phyloP scores from a whole-genome alignment of 2,113 vertebrate genomes.

The Otus sunia region DNA sequence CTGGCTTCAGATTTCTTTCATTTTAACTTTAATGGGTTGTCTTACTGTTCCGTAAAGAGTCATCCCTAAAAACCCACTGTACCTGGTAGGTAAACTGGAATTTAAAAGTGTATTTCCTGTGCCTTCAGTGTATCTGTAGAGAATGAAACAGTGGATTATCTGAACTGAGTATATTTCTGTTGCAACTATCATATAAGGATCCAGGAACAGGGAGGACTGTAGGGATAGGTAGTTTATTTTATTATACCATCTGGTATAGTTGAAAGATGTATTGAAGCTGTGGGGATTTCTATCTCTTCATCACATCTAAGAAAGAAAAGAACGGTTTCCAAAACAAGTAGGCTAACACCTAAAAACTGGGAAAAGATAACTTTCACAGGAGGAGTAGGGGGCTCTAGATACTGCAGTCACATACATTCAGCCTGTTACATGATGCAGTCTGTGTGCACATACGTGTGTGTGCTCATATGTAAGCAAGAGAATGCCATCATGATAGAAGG shows the following conservation, averaged over 20 bases:
- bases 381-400: background rate
- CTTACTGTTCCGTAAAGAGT: background rate
- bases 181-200: background rate
- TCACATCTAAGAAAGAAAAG: background rate
- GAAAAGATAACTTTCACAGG: background rate
- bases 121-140: background rate
- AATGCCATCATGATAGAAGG: background rate
- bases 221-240: background rate
- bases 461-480: too few species aligned
- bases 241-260: background rate
- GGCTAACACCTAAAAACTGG: background rate
- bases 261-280: background rate
- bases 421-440: fast-evolving
- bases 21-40: background rate
- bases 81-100: background rate
- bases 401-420: background rate
- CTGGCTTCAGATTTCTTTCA: background rate
- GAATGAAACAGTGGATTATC: background rate
- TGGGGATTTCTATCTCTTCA: background rate
- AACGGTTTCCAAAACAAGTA: background rate
- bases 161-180: background rate
- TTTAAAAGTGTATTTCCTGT: background rate
- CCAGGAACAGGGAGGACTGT: background rate
- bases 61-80: background rate
- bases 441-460: fast-evolving